Conservation (phyloP, 2,888 invertebrate species). For the Eupithecia centaureata region DNA sequence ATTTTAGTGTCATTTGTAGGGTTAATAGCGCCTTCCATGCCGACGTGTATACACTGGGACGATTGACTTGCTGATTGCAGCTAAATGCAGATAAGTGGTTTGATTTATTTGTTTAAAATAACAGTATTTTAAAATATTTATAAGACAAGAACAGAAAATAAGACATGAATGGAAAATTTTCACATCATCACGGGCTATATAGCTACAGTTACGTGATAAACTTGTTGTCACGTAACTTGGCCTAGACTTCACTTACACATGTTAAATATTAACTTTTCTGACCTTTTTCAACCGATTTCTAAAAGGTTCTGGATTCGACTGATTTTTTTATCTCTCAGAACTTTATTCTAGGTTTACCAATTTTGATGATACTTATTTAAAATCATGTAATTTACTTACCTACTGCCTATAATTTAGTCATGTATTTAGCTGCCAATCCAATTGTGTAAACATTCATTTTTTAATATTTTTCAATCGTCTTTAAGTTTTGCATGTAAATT, state of each 20-base stretch:
- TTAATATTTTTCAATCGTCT: no score
- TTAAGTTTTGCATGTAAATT: no score
- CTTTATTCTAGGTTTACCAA: no score
- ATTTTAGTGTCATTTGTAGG: constrained; percentile 83
- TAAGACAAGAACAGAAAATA: not conserved
- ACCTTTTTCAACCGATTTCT: no score
- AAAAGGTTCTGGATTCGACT: no score
- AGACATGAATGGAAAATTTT: not conserved
- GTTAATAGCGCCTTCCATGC: constrained; percentile 78
- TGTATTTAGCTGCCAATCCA: no score
- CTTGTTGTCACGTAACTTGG: not conserved
- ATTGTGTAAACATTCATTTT: no score
- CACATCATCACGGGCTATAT: not conserved
- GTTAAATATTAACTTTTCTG: not conserved
- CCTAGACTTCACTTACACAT: not conserved
- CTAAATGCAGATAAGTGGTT: constrained; percentile 30
- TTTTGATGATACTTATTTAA: no score
- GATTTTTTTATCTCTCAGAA: no score
- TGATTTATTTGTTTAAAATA: constrained; percentile 22
- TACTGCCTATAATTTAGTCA: no score
- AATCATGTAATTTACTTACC: no score
- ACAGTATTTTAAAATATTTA: not conserved
- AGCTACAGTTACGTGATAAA: not conserved
- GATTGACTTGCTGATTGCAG: constrained; percentile 41
- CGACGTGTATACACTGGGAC: constrained; percentile 61